phyloP scores from a whole-genome alignment of 2,113 vertebrate genomes.

The Callorhinus ursinus region DNA sequence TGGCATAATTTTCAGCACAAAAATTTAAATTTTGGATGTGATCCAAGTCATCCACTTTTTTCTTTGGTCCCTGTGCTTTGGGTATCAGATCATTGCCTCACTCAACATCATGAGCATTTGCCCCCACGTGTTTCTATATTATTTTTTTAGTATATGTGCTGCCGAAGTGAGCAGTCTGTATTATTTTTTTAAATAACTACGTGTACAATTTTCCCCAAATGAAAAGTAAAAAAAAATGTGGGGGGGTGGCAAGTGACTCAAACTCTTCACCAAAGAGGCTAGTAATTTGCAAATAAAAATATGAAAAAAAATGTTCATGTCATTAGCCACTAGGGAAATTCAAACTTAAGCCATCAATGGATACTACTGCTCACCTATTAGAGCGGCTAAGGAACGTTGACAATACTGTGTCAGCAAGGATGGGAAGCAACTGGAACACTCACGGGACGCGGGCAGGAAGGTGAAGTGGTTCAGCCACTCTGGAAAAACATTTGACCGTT shows the following conservation, averaged over 20 bases:
- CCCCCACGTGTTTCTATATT: background rate
- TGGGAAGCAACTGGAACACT: too few relatives aligned
- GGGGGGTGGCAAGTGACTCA: background rate
- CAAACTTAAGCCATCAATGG: background rate
- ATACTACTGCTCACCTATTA: background rate
- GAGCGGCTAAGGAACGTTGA: background rate
- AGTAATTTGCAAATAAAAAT: background rate
- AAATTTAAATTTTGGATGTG: background rate
- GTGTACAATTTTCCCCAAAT: background rate
- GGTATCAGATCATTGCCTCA: background rate
- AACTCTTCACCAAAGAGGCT: background rate
- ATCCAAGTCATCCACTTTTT: background rate
- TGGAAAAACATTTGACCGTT: background rate
- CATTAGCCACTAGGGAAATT: background rate
- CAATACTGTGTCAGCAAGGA: background rate
- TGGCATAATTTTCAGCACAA: background rate
- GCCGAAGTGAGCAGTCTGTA: too few relatives aligned
- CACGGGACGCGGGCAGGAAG: accelerated
- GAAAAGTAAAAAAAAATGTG: background rate
- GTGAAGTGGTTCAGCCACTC: background rate
- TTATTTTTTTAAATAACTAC: background rate
- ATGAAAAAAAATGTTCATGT: background rate
- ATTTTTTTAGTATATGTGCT: too few relatives aligned
- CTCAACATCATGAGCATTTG: background rate
- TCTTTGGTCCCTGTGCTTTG: background rate